Evolutionary conservation across 2,797 vertebrate genomes (phyloP), one percentile per base, ranked within the genome.

Genomic region (Lacerta bilineata): DNA sequence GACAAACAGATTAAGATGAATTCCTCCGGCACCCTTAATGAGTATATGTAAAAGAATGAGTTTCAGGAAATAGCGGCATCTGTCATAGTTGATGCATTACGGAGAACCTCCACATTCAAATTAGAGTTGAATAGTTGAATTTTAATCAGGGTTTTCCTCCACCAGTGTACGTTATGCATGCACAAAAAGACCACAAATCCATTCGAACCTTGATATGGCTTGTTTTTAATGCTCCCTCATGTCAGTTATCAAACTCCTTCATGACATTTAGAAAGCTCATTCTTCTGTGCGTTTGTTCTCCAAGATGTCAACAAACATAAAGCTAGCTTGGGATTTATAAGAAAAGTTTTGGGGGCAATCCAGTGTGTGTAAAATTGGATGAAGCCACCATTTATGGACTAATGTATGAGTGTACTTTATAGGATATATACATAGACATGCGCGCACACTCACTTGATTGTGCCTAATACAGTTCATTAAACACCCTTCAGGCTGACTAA

Each of bases 381-480:
- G 80, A 86, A 74, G 27, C 11, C 4, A 77, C 86, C 86, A 90
- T 69, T 87, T 76, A 17, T 27, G 78, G 87, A 23, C 78, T 66
- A 76, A 69, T 76, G 41, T 85, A n/a, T 55, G 61, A 15, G 15
- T 75, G 29, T 27, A 80, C 72, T 80, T 66, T 29, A 50, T 41
- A n/a, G 39, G 5, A 64, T 64, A 23, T 23, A 64, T 64, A 55
- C 11, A 50, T 18, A 43, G 59, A 33, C 2, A 2, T 64, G 61
- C 6, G 7, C 68, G 79, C 11, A 71, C 18, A n/a, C n/a, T 11
- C 20, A 39, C 36, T 95, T 29, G 7, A 82, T 83, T 91, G 82
- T 94, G 87, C 94, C 77, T 91, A 91, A 95, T 93, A 95, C 59
- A 95, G 93, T 93, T 96, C 94, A 95, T 95, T 96, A 94, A 87